Percentiles rank a stretch among this genome's conserved stretches.
These are phyloP conservation scores for Tarsius wallacei DNA, from an alignment of 2,797 vertebrate species.

Conservation along the genomic window DNA sequence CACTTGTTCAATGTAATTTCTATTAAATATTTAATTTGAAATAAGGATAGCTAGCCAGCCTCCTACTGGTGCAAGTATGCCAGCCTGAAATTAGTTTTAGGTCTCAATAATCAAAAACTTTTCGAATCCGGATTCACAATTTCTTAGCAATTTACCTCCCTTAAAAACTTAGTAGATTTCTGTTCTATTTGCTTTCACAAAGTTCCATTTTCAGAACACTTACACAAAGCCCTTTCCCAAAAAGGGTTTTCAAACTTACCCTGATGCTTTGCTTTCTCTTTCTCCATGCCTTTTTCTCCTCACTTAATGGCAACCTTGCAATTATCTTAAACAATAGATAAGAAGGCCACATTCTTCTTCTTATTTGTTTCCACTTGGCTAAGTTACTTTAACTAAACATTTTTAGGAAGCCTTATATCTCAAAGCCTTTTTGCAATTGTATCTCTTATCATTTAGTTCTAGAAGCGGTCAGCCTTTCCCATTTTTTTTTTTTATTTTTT, in stretches of 20 bases:
- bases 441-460: not conserved
- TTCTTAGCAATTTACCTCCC: slow-evolving; percentile 49
- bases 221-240: not conserved
- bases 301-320: not conserved
- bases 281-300: not conserved
- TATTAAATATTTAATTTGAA: not conserved
- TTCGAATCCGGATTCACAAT: not conserved
- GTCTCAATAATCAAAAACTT: not conserved
- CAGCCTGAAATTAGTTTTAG: not conserved
- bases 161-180: not conserved
- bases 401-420: not conserved
- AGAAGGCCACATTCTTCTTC: not conserved
- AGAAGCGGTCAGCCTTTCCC: slow-evolving; percentile 7
- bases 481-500: slow-evolving; percentile 44
- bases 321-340: slow-evolving; percentile 4
- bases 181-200: not conserved
- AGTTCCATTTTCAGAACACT: not conserved
- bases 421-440: not conserved
- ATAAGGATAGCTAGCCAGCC: not conserved
- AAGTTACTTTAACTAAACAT: not conserved
- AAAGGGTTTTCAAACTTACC: not conserved
- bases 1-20: not conserved
- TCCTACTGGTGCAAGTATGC: not conserved
- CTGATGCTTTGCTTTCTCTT: not conserved
- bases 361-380: slow-evolving; percentile 11